Evolutionary conservation across 2,113 vertebrate species (phyloP).

Genomic region (Cranoglanis bouderius): DNA sequence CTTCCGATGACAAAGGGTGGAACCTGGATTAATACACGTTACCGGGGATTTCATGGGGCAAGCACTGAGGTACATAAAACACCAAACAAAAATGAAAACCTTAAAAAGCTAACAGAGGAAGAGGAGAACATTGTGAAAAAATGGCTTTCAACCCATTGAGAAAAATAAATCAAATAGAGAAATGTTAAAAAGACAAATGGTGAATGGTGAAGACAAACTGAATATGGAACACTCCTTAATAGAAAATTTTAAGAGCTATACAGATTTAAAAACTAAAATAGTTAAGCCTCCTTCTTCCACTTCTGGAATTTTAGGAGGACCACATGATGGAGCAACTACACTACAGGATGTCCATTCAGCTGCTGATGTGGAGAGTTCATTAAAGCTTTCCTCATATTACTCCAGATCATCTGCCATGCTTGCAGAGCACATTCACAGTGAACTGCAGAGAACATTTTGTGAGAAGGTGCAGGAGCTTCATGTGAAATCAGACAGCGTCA

Average conservation of each 20-base stretch:
- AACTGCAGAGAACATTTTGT: too few species aligned
- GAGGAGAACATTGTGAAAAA: not conserved
- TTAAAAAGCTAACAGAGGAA: not conserved
- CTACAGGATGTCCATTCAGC: not conserved
- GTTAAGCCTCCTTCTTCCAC: too few species aligned
- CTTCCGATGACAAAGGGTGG: slow-evolving; percentile 7
- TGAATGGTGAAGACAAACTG: not conserved
- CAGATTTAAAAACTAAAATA: too few species aligned
- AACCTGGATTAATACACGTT: not conserved
- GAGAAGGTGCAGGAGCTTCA: too few species aligned
- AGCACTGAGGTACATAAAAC: not conserved
- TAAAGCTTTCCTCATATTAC: slow-evolving; percentile 26
- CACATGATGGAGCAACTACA: slow-evolving; percentile 18
- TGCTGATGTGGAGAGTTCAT: slow-evolving; percentile 8
- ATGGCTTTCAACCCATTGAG: slow-evolving; percentile 9
- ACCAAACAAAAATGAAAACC: not conserved
- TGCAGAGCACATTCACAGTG: too few species aligned
- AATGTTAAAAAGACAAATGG: too few species aligned
- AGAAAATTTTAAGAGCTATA: not conserved
- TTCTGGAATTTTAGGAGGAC: not conserved
- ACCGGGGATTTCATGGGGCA: slow-evolving; percentile 12
- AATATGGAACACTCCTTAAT: not conserved
- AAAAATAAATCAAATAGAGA: too few species aligned
- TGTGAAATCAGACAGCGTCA: too few species aligned
- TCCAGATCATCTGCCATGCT: slow-evolving; percentile 12